phyloP scores from a whole-genome alignment of 2,797 vertebrate genomes.

The Discoglossus pictus region DNA sequence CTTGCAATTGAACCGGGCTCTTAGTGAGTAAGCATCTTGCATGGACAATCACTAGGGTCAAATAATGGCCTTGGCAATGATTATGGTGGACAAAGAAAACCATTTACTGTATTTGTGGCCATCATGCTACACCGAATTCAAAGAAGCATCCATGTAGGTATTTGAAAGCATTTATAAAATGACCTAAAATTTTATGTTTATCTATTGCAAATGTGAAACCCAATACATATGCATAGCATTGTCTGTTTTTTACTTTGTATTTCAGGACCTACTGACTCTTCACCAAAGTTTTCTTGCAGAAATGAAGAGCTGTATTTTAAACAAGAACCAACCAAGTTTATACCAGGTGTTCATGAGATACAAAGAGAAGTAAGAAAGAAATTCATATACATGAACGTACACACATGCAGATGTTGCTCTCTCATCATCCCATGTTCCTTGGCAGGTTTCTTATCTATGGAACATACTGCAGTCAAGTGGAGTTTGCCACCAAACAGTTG shows the following conservation, averaged over 20 bases:
- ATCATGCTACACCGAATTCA: no score
- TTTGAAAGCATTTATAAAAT: no score
- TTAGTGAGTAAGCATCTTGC: no score
- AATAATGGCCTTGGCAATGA: no score
- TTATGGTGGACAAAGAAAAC: no score
- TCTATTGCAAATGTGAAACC: not conserved
- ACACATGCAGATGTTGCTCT: not conserved
- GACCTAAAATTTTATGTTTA: not conserved
- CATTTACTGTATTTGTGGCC: no score
- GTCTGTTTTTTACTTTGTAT: no score
- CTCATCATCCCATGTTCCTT: not conserved
- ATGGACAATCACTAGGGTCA: no score
- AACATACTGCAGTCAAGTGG: conserved; percentile 90
- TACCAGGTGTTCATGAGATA: conserved; percentile 85
- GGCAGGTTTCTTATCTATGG: conserved; percentile 85
- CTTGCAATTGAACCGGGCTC: no score
- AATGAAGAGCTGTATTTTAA: conserved; percentile 69
- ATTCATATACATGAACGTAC: not conserved
- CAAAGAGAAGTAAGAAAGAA: conserved; percentile 80
- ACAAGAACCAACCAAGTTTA: conserved; percentile 66
- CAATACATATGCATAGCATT: no score
- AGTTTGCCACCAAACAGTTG: conserved; percentile 81
- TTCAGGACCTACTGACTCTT: conserved; percentile 76
- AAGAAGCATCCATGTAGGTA: no score
- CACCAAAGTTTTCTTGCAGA: conserved; percentile 78